phyloP scores from a whole-genome alignment of 2,888 invertebrate genomes.

The Parochlus steinenii region DNA sequence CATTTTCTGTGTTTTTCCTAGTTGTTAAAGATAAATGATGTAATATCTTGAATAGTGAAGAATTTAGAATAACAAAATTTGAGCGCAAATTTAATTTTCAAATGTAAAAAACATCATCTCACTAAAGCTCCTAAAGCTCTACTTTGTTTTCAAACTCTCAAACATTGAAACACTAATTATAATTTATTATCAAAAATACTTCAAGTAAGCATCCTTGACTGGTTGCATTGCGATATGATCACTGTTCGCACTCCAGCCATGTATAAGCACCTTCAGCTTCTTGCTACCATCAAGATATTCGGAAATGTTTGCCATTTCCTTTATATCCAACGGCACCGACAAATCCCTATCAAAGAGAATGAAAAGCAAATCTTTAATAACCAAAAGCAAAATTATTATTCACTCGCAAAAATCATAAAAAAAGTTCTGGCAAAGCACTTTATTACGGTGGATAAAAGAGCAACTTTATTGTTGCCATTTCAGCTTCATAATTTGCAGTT shows the following conservation, averaged over 20 bases:
- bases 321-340: constrained; percentile 3
- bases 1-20: constrained; percentile 13
- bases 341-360: too few species aligned
- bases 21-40: neutral
- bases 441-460: constrained; percentile 12
- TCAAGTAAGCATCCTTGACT: constrained; percentile 13
- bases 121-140: too few species aligned
- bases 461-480: constrained; percentile 12
- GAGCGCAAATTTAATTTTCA: too few species aligned
- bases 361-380: neutral
- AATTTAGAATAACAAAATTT: neutral
- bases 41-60: neutral
- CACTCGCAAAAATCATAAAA: too few species aligned
- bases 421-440: too few species aligned
- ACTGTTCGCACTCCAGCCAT: constrained; percentile 24
- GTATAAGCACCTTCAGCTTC: constrained; percentile 23
- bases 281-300: constrained; percentile 2
- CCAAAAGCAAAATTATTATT: constrained; percentile 4
- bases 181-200: neutral
- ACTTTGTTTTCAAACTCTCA: constrained; percentile 14
- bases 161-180: neutral
- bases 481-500: constrained; percentile 12
- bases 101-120: too few species aligned
- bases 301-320: constrained; percentile 1
- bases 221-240: constrained; percentile 17